Evolutionary conservation across 2,113 vertebrate species (phyloP).

Genomic region (Ondatra zibethicus): DNA sequence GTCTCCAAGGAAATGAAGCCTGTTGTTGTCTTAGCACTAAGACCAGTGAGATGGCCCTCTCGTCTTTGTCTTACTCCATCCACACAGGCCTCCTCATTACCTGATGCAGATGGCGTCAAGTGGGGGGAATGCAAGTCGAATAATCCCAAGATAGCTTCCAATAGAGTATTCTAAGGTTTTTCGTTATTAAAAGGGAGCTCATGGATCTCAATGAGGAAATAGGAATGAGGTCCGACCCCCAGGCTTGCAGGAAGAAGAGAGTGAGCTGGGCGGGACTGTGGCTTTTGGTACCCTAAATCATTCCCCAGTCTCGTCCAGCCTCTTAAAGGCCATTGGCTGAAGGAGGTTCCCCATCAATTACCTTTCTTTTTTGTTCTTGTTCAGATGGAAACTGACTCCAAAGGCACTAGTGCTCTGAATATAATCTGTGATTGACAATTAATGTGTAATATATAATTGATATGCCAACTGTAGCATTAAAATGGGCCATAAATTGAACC

Average conservation of each 20-base stretch:
- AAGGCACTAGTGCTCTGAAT: not conserved
- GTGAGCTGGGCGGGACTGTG: too few species aligned
- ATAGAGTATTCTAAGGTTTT: too few species aligned
- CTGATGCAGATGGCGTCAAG: not conserved
- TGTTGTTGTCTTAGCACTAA: not conserved
- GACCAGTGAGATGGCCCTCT: not conserved
- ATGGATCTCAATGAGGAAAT: too few species aligned
- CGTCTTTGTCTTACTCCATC: not conserved
- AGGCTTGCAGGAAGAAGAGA: too few species aligned
- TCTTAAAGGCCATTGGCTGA: too few species aligned
- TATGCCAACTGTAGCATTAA: not conserved
- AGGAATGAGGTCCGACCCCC: too few species aligned
- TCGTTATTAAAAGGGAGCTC: too few species aligned
- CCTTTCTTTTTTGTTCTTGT: not conserved
- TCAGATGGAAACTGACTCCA: conserved; percentile 1
- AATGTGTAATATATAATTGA: not conserved
- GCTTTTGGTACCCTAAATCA: too few species aligned
- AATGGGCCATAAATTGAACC: not conserved
- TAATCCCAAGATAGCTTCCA: too few species aligned
- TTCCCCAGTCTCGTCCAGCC: too few species aligned
- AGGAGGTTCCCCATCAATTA: not conserved
- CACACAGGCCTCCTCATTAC: not conserved
- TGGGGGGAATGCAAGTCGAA: too few species aligned
- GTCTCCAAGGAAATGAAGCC: not conserved
- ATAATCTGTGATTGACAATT: not conserved